Base-by-base conservation (phyloP, 2,797 vertebrate species). In the Podarcis siculus region DNA sequence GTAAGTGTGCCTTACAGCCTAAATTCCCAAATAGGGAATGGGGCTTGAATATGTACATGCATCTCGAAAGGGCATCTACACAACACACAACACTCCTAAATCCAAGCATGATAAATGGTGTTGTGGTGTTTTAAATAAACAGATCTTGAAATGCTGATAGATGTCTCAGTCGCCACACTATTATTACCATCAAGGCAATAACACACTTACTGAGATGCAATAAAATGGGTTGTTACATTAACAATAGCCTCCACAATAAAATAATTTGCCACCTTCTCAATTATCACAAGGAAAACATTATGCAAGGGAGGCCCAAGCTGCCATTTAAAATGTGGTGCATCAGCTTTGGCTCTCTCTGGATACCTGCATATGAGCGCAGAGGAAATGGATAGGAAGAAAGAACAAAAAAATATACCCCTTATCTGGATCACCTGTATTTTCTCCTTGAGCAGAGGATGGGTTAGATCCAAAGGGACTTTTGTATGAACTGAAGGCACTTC, bases 361-460 rank as follows among this genome's bases (percentile, higher is more conserved):
- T 13, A 71, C 66, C 84, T 79, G 86, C 1, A 0, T 5, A 1
- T 0, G 7, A 3, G 0, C 0, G n/a, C 3, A 5, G 21, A 35
- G 37, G 12, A 32, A 64, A 0, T 45, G 15, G 5, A 30, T 12
- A 86, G 77, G 27, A 42, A 79, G 15, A 76, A 79, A 79, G 7
- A 66, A 32, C 27, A 3, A 66, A 9, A 13, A 32, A 17, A 79
- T 37, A 2, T 64, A 64, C 61, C 61, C 61, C 17, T 1, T 17
- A 15, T 17, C 19, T 25, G 69, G 58, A 64, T 8, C 49, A 73
- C 17, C 7, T 66, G 76, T 32, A 86, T 67, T 6, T 17, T n/a
- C 80, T 35, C 49, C 49, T 15, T 21, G 8, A 75, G 39, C 5
- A 35, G 32, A 73, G 32, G 19, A 15, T 21, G 15, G 72, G 35